Evolutionary conservation across 2,113 vertebrate genomes (phyloP), one percentile per base, ranked within the genome.

Genomic region (Nettapus auritus): DNA sequence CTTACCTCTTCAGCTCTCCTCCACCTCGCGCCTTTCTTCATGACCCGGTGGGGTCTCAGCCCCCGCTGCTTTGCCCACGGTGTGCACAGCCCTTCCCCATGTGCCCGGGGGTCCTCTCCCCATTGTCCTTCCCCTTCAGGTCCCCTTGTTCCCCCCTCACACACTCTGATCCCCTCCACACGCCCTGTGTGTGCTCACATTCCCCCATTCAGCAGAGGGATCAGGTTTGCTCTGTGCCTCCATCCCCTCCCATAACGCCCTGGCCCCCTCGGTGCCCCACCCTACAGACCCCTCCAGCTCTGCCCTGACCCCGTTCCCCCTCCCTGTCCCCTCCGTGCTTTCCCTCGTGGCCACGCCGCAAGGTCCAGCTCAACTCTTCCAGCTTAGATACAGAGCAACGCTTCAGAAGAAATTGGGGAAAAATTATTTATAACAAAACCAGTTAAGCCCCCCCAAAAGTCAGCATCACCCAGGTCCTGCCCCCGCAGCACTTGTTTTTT

Each of bases 151-250:
- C 38, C 26, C 12, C 25, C 3, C 31, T 1, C 1, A 4, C 12
- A 17, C 42, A 8, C 5, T 20, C 33, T 29, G n/a, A 13, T 15
- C 25, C 4, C 40, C 22, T 18, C 6, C 6, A 38, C 4, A 3
- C 3, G 13, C 31, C 1, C 0, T 1, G 7, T 4, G 9, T 2
- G 11, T 7, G 31, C 21, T 29, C 38, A 23, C 3, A 3, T 3
- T 7, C 22, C 46, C 23, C 15, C 12, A 0, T 7, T 10, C 53
- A 19, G 4, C 71, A 44, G 52, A 21, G 57, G 5, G 63, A 52
- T 60, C 42, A 40, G 9, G 11, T 8, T 13, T 5, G 13, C 16
- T 11, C 17, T 0, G 10, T 29, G 29, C 50, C 68, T 70, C 29
- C 18, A 5, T 5, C 40, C 34, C 23, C 5, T 55, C 53, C 62